These are phyloP conservation scores for Drosophila eugracilis DNA, from an alignment of 1,140 invertebrate genomes.

Conservation along the genomic window DNA sequence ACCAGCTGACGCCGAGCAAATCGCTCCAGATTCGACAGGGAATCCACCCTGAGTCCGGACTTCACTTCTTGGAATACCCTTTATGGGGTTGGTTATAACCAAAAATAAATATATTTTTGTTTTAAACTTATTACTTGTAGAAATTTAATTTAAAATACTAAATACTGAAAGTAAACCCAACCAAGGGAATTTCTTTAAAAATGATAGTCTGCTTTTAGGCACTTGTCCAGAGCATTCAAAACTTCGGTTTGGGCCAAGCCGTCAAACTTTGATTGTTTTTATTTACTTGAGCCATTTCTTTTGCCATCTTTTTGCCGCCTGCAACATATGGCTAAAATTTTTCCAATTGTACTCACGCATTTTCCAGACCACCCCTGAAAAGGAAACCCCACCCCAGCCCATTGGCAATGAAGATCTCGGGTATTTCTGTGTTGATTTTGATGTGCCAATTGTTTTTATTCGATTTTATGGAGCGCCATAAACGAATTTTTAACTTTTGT, in stretches of 20 bases:
- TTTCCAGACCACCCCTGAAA: slow-evolving; percentile 13
- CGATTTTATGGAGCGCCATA: slow-evolving; percentile 76
- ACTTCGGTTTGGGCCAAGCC: not conserved
- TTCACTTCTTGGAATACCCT: slow-evolving; percentile 15
- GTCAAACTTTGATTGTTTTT: slow-evolving; percentile 44
- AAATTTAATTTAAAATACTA: not conserved
- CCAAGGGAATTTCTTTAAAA: not conserved
- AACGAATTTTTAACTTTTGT: slow-evolving; percentile 78
- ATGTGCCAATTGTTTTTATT: slow-evolving; percentile 84
- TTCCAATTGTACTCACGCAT: slow-evolving; percentile 29
- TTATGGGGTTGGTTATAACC: not conserved
- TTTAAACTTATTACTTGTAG: too few species aligned
- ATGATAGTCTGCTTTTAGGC: not conserved
- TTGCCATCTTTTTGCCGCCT: slow-evolving; percentile 39
- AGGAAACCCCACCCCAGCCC: not conserved
- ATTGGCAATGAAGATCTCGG: slow-evolving; percentile 72
- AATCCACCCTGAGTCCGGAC: slow-evolving; percentile 14
- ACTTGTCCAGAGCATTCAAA: not conserved
- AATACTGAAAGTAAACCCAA: not conserved
- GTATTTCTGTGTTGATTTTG: slow-evolving; percentile 53
- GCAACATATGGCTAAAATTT: slow-evolving; percentile 64
- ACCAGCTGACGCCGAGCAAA: slow-evolving; percentile 77
- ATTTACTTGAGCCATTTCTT: slow-evolving; percentile 76
- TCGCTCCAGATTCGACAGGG: slow-evolving; percentile 31
- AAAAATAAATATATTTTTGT: too few species aligned